Evolutionary conservation across 2,797 vertebrate species (phyloP).

Genomic region (Enteromius unitaeniatus): DNA sequence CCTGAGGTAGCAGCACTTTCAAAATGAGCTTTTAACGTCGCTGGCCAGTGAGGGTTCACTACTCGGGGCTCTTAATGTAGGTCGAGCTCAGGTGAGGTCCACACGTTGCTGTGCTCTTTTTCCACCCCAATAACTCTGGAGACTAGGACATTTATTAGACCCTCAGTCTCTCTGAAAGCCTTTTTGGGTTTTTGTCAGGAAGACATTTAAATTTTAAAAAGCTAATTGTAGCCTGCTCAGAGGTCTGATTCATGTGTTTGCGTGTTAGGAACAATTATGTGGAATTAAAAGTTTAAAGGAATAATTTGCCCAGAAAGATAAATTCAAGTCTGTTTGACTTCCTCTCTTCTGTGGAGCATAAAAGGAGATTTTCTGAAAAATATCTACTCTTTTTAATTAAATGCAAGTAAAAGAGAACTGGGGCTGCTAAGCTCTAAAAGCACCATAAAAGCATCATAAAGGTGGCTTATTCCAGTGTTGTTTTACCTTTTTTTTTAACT

Average conservation of each 20-base stretch:
- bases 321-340: background rate
- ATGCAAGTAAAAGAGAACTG: background rate
- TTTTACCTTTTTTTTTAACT: background rate
- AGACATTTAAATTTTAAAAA: background rate
- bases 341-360: background rate
- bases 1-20: conserved; percentile 25
- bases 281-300: background rate
- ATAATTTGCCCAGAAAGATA: background rate
- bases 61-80: conserved; percentile 41
- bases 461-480: background rate
- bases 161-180: conserved; percentile 18
- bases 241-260: background rate
- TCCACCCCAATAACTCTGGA: conserved; percentile 76
- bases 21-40: conserved; percentile 33
- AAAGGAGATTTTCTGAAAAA: background rate
- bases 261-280: background rate
- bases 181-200: background rate
- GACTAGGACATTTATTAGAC: conserved; percentile 64
- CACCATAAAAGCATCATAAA: background rate
- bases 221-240: conserved; percentile 6
- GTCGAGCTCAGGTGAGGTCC: conserved; percentile 48
- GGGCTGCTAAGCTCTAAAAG: background rate
- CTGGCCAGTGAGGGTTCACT: conserved; percentile 28
- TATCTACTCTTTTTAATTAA: background rate
- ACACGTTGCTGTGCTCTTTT: conserved; percentile 63